Base-by-base conservation (phyloP, 2,113 vertebrate species). In the Thalassarche chlororhynchos region DNA sequence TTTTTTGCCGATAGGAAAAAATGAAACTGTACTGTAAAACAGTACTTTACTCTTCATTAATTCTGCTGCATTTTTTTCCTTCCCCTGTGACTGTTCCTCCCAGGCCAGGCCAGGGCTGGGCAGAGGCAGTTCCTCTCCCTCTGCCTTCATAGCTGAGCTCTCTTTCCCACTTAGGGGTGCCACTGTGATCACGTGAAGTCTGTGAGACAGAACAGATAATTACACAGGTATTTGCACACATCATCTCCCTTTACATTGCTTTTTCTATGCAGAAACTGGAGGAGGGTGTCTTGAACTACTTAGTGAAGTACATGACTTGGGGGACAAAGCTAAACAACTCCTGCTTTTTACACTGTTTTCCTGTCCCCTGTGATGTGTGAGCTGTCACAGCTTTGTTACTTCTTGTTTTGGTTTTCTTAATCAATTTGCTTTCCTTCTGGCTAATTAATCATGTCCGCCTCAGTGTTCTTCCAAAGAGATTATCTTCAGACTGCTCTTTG, bases 361-460 rank as follows among this genome's bases (percentile, higher is more conserved):
- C 68, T 31, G 6, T 47, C 28, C 23, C 54, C 12, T 34, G 64
- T 24, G 54, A 46, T 51, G 18, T 76, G 40, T 20, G 47, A 91
- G 47, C 31, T 74, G 40, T 29, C 44, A n/a, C 51, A 17, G 40
- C 23, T 87, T 38, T 51, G 11, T 17, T 76, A 19, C 8, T n/a
- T 8, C 42, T 69, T 69, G 9, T 21, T 88, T 75, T 64, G n/a
- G 2, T 57, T 90, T 89, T 75, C 23, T 38, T 40, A 19, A 76
- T 57, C 36, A 26, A 18, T 85, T 52, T 76, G 9, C 40, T 75
- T 60, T 28, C 38, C 40, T 77, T 84, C 26, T 71, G 51, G 36
- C 60, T 88, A 77, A 44, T 38, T 58, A 64, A 29, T 52, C 20
- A 28, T 0, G 0, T 20, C 42, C 0, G 0, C 46, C 29, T 82